phyloP scores from a whole-genome alignment of 2,113 vertebrate species.

The Columba livia region DNA sequence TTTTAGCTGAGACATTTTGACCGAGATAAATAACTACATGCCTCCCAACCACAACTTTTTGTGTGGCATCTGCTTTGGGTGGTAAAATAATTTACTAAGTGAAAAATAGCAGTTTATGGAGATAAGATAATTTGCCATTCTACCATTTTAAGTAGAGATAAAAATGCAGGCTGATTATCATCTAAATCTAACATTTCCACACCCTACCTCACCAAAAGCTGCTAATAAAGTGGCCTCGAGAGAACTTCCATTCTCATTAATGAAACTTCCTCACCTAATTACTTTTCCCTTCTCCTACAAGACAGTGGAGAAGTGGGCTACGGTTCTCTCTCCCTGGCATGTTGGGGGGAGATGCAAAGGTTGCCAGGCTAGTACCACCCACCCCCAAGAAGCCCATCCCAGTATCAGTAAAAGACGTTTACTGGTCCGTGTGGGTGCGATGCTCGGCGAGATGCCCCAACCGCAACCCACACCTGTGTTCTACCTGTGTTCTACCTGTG shows the following conservation, averaged over 20 bases:
- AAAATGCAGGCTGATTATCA: constrained; percentile 2
- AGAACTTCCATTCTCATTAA: background rate
- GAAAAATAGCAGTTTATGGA: background rate
- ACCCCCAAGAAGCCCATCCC: background rate
- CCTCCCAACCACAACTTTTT: constrained; percentile 1
- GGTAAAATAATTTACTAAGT: constrained; percentile 13
- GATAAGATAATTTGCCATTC: constrained; percentile 24
- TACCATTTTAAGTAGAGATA: background rate
- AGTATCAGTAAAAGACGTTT: fast-evolving
- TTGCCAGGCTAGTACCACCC: background rate
- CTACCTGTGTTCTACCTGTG: background rate
- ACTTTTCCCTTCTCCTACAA: background rate
- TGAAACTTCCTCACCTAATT: background rate
- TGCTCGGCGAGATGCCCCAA: fast-evolving
- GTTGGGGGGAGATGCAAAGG: background rate
- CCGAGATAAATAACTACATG: background rate
- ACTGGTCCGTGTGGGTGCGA: fast-evolving
- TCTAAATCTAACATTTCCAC: background rate
- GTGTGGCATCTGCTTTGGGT: constrained; percentile 21
- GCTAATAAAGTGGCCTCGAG: background rate
- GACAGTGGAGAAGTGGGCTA: background rate
- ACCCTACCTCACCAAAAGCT: background rate
- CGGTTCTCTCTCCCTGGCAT: background rate
- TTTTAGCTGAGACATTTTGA: background rate
- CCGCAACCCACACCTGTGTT: fast-evolving